These are phyloP conservation scores for Bombus impatiens DNA, from an alignment of 1,140 invertebrate genomes.

Conservation along the genomic window DNA sequence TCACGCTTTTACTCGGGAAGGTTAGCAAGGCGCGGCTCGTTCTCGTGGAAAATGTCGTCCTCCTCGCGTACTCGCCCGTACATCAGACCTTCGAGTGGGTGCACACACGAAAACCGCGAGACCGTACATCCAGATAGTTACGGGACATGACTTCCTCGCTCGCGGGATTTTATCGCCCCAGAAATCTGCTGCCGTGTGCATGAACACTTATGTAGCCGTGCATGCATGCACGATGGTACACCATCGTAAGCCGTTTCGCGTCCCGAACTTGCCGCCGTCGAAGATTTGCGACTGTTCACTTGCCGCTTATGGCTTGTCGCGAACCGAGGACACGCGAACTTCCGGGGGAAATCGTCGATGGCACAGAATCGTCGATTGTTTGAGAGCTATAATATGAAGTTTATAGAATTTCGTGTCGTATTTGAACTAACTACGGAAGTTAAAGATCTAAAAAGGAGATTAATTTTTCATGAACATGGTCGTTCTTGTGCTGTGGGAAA, in stretches of 20 bases:
- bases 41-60: slow-evolving; percentile 75
- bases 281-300: slow-evolving; percentile 63
- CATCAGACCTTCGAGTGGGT: slow-evolving; percentile 51
- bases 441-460: no score
- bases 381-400: background rate
- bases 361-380: background rate
- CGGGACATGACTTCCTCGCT: slow-evolving; percentile 71
- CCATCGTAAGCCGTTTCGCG: slow-evolving; percentile 17
- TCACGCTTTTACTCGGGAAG: slow-evolving; percentile 79
- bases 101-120: slow-evolving; percentile 67
- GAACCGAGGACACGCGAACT: background rate
- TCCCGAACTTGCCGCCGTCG: slow-evolving; percentile 39
- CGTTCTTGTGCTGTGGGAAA: no score
- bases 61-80: slow-evolving; percentile 29
- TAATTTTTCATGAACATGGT: no score
- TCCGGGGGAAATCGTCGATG: background rate
- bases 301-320: slow-evolving; percentile 37
- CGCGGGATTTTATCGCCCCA: slow-evolving; percentile 67
- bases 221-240: slow-evolving; percentile 18
- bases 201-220: slow-evolving; percentile 46
- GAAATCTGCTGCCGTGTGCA: slow-evolving; percentile 69
- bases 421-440: no score
- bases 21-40: slow-evolving; percentile 69
- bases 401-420: background rate
- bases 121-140: slow-evolving; percentile 71